phyloP scores from a whole-genome alignment of 1,140 invertebrate species.

The Scaptomyza montana region DNA sequence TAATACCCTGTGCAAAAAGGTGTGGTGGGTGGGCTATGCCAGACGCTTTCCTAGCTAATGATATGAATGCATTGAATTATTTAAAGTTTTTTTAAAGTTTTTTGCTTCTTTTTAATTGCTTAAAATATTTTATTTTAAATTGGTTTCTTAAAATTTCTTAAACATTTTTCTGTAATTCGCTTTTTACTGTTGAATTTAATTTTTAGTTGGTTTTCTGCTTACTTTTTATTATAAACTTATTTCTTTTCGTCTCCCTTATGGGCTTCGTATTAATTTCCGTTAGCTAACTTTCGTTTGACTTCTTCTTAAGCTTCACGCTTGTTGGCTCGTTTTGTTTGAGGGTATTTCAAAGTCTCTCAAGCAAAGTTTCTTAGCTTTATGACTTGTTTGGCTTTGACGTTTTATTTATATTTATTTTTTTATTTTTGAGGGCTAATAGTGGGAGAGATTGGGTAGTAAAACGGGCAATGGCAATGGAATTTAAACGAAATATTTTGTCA shows the following conservation, averaged over 20 bases:
- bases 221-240: no score
- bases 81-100: not conserved
- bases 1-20: slow-evolving; percentile 19
- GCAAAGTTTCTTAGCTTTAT: slow-evolving; percentile 1
- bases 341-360: not conserved
- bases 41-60: not conserved
- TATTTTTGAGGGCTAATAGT: not conserved
- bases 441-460: not conserved
- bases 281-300: no score
- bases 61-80: not conserved
- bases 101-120: not conserved
- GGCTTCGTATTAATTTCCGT: no score
- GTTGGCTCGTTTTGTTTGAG: not conserved
- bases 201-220: no score
- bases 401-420: slow-evolving; percentile 6
- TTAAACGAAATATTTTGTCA: slow-evolving; percentile 67
- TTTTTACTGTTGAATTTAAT: no score
- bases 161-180: no score
- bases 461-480: slow-evolving; percentile 63
- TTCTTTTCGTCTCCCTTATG: no score
- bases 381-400: slow-evolving; percentile 58
- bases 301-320: not conserved
- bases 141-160: no score
- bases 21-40: not conserved
- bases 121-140: no score